Base-by-base conservation (phyloP, 2,113 vertebrate species). In the Dicaeum eximium region DNA sequence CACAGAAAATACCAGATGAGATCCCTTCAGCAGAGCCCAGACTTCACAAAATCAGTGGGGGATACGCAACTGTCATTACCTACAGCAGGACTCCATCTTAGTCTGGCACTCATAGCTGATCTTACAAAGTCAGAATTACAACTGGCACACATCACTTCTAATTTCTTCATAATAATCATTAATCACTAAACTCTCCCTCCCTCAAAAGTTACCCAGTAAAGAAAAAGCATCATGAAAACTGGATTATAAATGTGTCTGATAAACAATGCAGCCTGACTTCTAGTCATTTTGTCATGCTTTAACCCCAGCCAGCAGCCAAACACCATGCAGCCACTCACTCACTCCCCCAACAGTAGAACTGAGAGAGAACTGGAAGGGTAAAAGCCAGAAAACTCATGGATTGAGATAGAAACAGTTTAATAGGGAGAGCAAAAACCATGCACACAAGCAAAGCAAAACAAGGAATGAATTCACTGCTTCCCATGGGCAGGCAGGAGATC, bases 201-300 rank as follows among this genome's bases (percentile, higher is more conserved):
- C 53, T 87, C 73, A 48, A 8, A 91, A 89, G 45, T 70, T 94
- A 78, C 50, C 58, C 37, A 77, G 61, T 66, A 91, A 97, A 89
- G 67, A 95, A 93, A 91, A 78, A 83, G 6, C 21, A n/a, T 86
- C 7, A 88, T n/a, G 38, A 88, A 82, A 95, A 85, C 81, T 82
- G 81, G 33, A 90, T 86, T 96, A 92, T 70, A 82, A 91, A 77
- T 62, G 37, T 37, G 24, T 65, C 60, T 96, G 73, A 95, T 95
- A 95, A 96, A 95, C 80, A 96, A 86, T 94, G 92, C 71, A 95
- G 40, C 45, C 81, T 86, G 38, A 67, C 74, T 96, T 89, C 79
- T n/a, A 80, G 30, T 65, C 44, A 93, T 93, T 73, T 91, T 51
- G 10, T 21, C 3, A 3, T 24, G 9, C 33, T 65, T 80, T 66